Evolutionary conservation across 2,797 vertebrate genomes (phyloP).

Genomic region (Scarus forsteni): DNA sequence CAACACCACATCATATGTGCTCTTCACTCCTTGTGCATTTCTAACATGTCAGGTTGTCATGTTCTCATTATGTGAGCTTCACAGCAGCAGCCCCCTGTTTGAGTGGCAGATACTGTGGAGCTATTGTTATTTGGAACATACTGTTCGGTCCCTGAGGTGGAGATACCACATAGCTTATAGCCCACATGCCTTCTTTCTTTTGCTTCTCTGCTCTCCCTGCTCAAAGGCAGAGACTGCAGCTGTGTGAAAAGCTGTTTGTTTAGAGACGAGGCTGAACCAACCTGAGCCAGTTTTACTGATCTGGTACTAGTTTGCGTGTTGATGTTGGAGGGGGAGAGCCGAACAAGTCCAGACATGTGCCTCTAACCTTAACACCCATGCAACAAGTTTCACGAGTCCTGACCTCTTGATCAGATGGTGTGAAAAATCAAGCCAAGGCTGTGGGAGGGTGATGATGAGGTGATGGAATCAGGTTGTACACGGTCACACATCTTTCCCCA

Average conservation of each 20-base stretch:
- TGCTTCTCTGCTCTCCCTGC: conserved; percentile 9
- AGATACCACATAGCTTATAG: conserved; percentile 57
- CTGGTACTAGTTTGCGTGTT: conserved; percentile 20
- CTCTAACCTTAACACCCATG: conserved; percentile 1
- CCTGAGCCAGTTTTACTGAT: conserved; percentile 8
- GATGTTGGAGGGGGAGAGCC: conserved; percentile 15
- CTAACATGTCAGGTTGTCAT: conserved; percentile 50
- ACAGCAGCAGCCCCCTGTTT: conserved; percentile 52
- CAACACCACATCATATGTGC: conserved; percentile 26
- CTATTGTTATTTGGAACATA: conserved; percentile 79
- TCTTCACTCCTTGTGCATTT: conserved; percentile 51
- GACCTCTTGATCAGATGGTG: conserved; percentile 33
- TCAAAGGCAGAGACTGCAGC: conserved; percentile 44
- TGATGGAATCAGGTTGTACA: conserved; percentile 10
- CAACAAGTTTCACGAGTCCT: conserved; percentile 19
- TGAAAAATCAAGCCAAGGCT: conserved; percentile 31
- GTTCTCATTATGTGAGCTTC: conserved; percentile 67
- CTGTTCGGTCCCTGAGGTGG: conserved; percentile 68
- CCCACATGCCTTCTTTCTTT: conserved; percentile 34
- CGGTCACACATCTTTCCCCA: not conserved
- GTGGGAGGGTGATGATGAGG: conserved; percentile 12
- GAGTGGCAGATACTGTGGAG: conserved; percentile 56
- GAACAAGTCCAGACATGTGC: conserved; percentile 64
- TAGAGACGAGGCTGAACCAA: conserved; percentile 10
- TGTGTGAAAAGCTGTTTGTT: conserved; percentile 55